Conservation (phyloP, 23 tunicate genomes). For the Phallusia fumigata region DNA sequence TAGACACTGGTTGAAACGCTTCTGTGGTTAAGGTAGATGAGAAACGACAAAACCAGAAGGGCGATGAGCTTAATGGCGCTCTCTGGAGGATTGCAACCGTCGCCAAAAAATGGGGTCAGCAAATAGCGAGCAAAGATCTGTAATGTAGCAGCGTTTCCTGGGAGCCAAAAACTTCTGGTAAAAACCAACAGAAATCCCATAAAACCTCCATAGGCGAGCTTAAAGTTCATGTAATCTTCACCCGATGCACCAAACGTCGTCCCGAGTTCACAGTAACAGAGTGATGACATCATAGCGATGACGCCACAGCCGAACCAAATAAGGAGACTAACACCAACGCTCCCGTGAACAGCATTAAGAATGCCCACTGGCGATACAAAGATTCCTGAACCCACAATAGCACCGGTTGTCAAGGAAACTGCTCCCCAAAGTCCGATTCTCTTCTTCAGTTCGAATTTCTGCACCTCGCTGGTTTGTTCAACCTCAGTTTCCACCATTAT, state of each 20-base stretch:
- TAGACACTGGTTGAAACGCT: constrained; percentile 48
- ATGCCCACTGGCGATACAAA: constrained; percentile 72
- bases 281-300: constrained; percentile 38
- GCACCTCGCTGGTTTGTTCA: too few relatives aligned
- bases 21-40: constrained; percentile 33
- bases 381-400: constrained; percentile 67
- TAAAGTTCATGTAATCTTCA: constrained; percentile 38
- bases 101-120: constrained; percentile 36
- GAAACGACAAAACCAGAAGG: neutral
- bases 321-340: constrained; percentile 61
- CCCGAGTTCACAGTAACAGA: constrained; percentile 76
- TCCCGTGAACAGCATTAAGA: constrained; percentile 37
- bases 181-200: constrained; percentile 32
- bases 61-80: constrained; percentile 37
- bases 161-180: neutral
- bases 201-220: constrained; percentile 54
- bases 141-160: constrained; percentile 16
- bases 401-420: constrained; percentile 35
- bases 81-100: constrained; percentile 42
- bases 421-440: constrained; percentile 66
- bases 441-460: constrained; percentile 53
- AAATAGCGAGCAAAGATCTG: constrained; percentile 52
- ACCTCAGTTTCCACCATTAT: too few relatives aligned
- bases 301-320: constrained; percentile 67
- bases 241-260: constrained; percentile 52